phyloP scores from a whole-genome alignment of 2,888 invertebrate species.

The Caenorhabditis angaria region DNA sequence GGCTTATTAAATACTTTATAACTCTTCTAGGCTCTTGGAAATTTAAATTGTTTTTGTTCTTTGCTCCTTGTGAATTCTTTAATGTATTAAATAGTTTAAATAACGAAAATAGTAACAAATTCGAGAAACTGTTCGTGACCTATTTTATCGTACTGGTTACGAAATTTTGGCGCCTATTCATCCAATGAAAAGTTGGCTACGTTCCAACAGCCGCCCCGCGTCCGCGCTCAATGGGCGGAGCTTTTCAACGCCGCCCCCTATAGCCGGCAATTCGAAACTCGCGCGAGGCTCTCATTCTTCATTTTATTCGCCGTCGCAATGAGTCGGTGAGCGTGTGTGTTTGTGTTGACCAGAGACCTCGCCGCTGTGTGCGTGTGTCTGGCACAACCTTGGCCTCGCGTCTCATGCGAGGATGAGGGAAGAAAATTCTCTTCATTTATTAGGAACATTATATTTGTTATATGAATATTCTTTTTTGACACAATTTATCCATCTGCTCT shows the following conservation, averaged over 20 bases:
- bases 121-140: too few relatives aligned
- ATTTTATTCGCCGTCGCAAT: constrained; percentile 31
- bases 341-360: not conserved
- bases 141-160: too few relatives aligned
- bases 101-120: too few relatives aligned
- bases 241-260: constrained; percentile 1
- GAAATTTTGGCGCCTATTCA: not conserved
- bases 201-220: constrained; percentile 37
- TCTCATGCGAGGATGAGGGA: constrained; percentile 2
- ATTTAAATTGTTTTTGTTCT: too few relatives aligned
- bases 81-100: too few relatives aligned
- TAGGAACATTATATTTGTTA: not conserved
- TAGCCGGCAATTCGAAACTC: constrained; percentile 44
- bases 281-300: constrained; percentile 32
- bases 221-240: not conserved
- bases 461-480: not conserved
- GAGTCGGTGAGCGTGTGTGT: constrained; percentile 25
- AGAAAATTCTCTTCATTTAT: not conserved
- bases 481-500: constrained; percentile 8
- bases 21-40: too few relatives aligned
- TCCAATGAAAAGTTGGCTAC: constrained; percentile 21
- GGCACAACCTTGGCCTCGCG: constrained; percentile 34
- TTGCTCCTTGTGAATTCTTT: too few relatives aligned
- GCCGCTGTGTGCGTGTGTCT: constrained; percentile 32
- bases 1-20: too few relatives aligned